Evolutionary conservation across 2,797 vertebrate genomes (phyloP).

Genomic region (Oreonectes daqikongensis): DNA sequence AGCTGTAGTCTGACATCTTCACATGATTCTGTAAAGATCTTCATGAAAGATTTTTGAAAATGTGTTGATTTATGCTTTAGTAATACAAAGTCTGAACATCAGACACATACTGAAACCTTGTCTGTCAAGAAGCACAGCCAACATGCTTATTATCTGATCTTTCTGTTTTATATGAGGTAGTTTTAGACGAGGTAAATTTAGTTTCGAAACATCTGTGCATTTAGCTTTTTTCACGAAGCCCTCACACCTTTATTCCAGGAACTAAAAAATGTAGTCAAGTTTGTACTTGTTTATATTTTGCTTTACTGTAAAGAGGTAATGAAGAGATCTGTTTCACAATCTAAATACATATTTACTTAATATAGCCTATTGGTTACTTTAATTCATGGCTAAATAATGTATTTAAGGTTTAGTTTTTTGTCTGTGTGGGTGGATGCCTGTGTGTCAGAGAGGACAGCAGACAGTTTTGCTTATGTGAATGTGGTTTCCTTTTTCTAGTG

Average conservation of each 20-base stretch:
- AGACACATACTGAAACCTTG: not conserved
- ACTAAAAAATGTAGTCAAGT: constrained; percentile 28
- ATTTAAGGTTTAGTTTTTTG: not conserved
- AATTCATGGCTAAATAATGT: no score
- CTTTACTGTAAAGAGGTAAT: not conserved
- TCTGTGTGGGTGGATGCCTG: constrained; percentile 5
- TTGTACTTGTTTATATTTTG: not conserved
- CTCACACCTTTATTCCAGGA: not conserved
- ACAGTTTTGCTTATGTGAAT: constrained; percentile 29
- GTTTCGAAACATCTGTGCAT: not conserved
- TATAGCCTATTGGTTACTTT: no score
- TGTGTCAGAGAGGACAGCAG: constrained; percentile 25
- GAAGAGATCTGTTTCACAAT: not conserved
- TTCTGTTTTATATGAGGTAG: not conserved
- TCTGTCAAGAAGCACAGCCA: not conserved
- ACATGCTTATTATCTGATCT: not conserved
- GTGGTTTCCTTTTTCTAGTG: constrained; percentile 48
- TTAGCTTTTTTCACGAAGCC: not conserved
- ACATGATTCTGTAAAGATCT: not conserved
- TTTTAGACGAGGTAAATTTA: not conserved
- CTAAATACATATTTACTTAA: no score
- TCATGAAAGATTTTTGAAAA: no score
- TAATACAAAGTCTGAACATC: not conserved
- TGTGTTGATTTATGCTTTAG: not conserved
- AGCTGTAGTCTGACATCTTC: no score